These are phyloP conservation scores for Rostratula benghalensis DNA, from an alignment of 2,113 vertebrate genomes.

Conservation along the genomic window DNA sequence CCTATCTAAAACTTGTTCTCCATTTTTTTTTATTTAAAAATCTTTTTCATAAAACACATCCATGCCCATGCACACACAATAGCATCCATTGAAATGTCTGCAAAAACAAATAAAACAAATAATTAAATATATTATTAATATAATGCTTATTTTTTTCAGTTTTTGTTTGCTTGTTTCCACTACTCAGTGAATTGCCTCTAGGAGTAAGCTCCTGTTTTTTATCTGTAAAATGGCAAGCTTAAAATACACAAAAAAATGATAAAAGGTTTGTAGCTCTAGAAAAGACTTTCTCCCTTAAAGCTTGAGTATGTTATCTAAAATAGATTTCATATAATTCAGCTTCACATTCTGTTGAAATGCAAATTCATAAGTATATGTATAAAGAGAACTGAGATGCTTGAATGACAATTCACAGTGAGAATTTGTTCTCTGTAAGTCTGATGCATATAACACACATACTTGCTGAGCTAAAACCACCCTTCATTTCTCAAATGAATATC, in stretches of 20 bases:
- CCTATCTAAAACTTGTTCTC: not conserved
- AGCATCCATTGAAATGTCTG: not conserved
- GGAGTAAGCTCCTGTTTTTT: not conserved
- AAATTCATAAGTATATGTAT: slow-evolving; percentile 1
- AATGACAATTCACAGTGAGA: slow-evolving; percentile 40
- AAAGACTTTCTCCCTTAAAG: not conserved
- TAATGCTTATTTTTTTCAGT: not conserved
- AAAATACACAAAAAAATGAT: not conserved
- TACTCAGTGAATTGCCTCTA: not conserved
- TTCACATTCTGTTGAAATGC: slow-evolving; percentile 34
- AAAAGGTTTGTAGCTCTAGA: not conserved
- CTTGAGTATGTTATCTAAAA: not conserved
- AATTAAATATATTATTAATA: not conserved
- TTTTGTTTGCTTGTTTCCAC: not conserved
- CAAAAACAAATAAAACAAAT: not conserved
- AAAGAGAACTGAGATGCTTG: slow-evolving; percentile 18
- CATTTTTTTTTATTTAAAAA: not conserved
- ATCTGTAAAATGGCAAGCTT: not conserved
- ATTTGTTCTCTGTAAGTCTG: slow-evolving; percentile 10
- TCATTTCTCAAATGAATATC: slow-evolving; percentile 16
- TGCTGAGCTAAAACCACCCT: not conserved
- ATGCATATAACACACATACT: not conserved
- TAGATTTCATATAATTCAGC: not conserved
- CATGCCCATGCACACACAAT: not conserved
- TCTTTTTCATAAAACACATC: not conserved